phyloP scores from a whole-genome alignment of 1,140 invertebrate species.

The Drosophila persimilis region DNA sequence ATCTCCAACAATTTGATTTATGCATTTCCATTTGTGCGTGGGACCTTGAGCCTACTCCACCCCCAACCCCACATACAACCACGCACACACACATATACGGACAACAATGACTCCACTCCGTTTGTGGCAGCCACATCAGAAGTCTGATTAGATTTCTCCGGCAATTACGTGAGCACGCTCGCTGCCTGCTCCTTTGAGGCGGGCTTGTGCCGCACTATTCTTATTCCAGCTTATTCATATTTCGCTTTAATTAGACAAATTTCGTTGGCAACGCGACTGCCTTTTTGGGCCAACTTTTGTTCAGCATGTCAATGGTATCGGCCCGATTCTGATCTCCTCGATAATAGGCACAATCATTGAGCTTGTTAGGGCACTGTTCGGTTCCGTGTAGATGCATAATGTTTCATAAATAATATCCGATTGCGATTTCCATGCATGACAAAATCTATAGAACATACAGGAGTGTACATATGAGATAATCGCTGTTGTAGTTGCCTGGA shows the following conservation, averaged over 20 bases:
- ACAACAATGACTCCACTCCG: constrained; percentile 13
- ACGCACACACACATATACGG: no score
- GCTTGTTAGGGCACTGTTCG: constrained; percentile 40
- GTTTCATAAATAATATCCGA: constrained; percentile 49
- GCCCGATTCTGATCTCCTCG: constrained; percentile 32
- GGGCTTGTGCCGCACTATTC: neutral
- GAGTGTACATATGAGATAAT: constrained; percentile 28
- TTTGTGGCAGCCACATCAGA: constrained; percentile 60
- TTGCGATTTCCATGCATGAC: constrained; percentile 27
- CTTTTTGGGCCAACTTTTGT: neutral
- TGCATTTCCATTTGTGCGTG: constrained; percentile 73
- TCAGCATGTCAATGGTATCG: constrained; percentile 42
- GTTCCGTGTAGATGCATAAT: constrained; percentile 24
- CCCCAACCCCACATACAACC: constrained; percentile 22
- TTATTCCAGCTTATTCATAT: constrained; percentile 20
- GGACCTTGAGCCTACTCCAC: constrained; percentile 6
- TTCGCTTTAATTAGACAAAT: constrained; percentile 50
- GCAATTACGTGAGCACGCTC: constrained; percentile 65
- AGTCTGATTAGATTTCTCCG: constrained; percentile 69
- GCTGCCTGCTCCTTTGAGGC: constrained; percentile 57
- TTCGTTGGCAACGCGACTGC: constrained; percentile 48
- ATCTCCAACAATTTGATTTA: constrained; percentile 75
- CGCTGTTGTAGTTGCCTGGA: constrained; percentile 26
- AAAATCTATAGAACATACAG: neutral
- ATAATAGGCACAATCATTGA: constrained; percentile 50